Evolutionary conservation across 2,113 vertebrate genomes (phyloP).

Genomic region (Narcine bancroftii): DNA sequence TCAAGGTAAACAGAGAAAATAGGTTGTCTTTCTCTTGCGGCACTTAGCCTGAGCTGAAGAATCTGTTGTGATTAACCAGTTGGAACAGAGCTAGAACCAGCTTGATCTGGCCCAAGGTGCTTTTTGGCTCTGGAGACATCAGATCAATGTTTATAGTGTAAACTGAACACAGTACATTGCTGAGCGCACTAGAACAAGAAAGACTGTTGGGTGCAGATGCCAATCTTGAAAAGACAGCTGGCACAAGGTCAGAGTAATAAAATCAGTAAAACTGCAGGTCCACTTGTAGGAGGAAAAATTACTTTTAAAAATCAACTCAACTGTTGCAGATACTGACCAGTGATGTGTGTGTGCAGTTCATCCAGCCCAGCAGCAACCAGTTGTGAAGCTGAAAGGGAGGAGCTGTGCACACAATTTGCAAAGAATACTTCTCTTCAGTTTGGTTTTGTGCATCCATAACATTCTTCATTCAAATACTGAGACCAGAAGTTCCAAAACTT

Average conservation of each 20-base stretch:
- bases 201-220: neutral
- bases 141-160: conserved; percentile 42
- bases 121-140: neutral
- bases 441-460: neutral
- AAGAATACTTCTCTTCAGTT: neutral
- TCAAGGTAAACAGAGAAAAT: neutral
- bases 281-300: neutral
- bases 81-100: neutral
- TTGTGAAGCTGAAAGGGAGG: too few species aligned
- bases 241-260: too few species aligned
- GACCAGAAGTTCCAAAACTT: too few species aligned
- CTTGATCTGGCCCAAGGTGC: neutral
- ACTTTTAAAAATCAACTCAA: neutral
- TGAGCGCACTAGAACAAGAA: neutral
- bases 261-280: neutral
- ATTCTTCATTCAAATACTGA: neutral
- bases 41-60: neutral
- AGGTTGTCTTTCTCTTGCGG: neutral
- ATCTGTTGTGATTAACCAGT: neutral
- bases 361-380: too few species aligned
- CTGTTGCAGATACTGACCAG: neutral
- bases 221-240: neutral
- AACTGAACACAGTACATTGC: neutral
- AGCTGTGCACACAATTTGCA: too few species aligned
- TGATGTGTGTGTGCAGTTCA: neutral